Conservation (phyloP, 2,113 vertebrate genomes). For the Baryphthengus martii region DNA sequence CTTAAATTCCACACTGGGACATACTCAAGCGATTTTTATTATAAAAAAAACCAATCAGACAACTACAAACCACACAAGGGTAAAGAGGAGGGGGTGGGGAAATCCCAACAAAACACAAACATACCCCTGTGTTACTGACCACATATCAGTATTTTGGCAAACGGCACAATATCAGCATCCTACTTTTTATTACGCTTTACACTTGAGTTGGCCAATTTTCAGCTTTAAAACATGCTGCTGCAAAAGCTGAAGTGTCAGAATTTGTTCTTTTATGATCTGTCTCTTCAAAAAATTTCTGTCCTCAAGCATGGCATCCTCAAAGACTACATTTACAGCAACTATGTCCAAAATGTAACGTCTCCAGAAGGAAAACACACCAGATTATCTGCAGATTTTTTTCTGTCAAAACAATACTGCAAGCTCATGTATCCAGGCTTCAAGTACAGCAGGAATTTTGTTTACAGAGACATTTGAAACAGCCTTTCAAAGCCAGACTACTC, state of each 20-base stretch:
- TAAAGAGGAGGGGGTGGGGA: too few relatives aligned
- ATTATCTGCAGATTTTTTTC: background rate
- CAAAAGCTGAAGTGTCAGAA: background rate
- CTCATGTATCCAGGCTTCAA: background rate
- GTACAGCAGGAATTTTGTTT: background rate
- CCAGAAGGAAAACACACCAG: background rate
- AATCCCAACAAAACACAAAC: accelerated
- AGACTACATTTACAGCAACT: background rate
- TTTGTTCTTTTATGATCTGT: background rate
- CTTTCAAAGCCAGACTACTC: background rate
- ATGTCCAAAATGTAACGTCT: background rate
- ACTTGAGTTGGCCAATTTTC: background rate
- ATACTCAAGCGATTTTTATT: background rate
- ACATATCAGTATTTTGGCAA: background rate
- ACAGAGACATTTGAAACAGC: background rate
- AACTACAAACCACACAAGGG: background rate
- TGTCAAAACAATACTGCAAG: background rate
- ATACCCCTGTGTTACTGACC: background rate
- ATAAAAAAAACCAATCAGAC: background rate
- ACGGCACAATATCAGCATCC: background rate
- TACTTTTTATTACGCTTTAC: background rate
- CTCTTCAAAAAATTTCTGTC: background rate
- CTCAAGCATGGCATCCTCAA: background rate
- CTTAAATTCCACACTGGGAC: accelerated
- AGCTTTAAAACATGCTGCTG: background rate